These are phyloP conservation scores for Entelurus aequoreus DNA, from an alignment of 2,113 vertebrate species.

Conservation along the genomic window DNA sequence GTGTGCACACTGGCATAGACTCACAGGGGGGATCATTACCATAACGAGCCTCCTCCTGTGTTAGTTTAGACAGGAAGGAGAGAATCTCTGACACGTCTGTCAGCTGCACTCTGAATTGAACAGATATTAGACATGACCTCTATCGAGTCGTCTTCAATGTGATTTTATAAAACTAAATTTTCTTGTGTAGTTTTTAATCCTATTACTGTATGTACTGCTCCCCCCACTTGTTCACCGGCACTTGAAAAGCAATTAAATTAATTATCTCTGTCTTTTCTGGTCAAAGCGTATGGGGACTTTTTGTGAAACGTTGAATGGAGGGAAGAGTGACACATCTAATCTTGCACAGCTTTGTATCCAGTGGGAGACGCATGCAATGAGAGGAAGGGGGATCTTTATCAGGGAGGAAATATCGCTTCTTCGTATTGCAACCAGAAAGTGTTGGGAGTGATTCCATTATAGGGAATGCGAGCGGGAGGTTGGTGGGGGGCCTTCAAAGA, in stretches of 20 bases:
- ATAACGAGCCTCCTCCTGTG: conserved; percentile 51
- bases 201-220: conserved; percentile 11
- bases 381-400: conserved; percentile 95
- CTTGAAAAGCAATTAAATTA: conserved; percentile 61
- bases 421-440: conserved; percentile 78
- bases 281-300: conserved; percentile 49
- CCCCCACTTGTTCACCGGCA: conserved; percentile 40
- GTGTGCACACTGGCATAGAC: conserved; percentile 15
- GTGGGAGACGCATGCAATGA: conserved; percentile 94
- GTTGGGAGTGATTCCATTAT: conserved; percentile 89
- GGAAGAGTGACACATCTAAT: conserved; percentile 87
- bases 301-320: conserved; percentile 59
- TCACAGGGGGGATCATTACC: conserved; percentile 45
- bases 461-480: conserved; percentile 11
- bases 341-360: conserved; percentile 88
- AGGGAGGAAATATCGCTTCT: conserved; percentile 89
- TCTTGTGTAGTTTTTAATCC: conserved; percentile 53
- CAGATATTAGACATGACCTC: conserved; percentile 86
- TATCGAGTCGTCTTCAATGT: conserved; percentile 69
- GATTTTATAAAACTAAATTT: conserved; percentile 27
- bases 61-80: conserved; percentile 35
- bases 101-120: conserved; percentile 52
- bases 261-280: conserved; percentile 26
- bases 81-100: conserved; percentile 52
- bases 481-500: conserved; percentile 78